These are phyloP conservation scores for Acanthurus tractus DNA, from an alignment of 2,797 vertebrate species.

Conservation along the genomic window DNA sequence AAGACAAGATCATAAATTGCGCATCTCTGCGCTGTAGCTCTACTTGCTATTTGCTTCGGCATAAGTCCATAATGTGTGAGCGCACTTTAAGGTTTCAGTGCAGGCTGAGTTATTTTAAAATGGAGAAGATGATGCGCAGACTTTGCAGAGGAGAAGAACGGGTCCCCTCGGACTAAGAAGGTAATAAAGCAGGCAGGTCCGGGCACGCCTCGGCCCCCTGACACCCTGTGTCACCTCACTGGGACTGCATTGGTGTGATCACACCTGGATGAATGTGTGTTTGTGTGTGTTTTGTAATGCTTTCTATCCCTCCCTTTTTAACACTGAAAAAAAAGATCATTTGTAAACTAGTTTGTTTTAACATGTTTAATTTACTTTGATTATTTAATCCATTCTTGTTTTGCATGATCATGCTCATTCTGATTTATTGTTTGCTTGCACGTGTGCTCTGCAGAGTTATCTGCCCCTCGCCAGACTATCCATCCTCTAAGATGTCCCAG, in stretches of 20 bases:
- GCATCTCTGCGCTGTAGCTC: background rate
- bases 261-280: slow-evolving; percentile 65
- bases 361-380: background rate
- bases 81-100: background rate
- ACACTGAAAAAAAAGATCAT: slow-evolving; percentile 4
- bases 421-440: too few species aligned
- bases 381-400: background rate
- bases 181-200: slow-evolving; percentile 80
- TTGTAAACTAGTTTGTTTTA: background rate
- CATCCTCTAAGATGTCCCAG: slow-evolving; percentile 91
- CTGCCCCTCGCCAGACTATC: slow-evolving; percentile 84
- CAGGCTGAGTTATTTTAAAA: slow-evolving; percentile 25
- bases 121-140: slow-evolving; percentile 54
- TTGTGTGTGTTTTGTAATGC: slow-evolving; percentile 12
- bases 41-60: background rate
- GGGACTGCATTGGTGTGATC: slow-evolving; percentile 81
- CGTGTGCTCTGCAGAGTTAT: slow-evolving; percentile 83
- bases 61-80: background rate
- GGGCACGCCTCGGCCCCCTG: slow-evolving; percentile 78
- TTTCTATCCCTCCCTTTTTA: background rate
- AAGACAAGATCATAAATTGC: background rate
- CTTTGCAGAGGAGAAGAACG: slow-evolving; percentile 54
- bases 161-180: slow-evolving; percentile 50
- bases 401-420: background rate
- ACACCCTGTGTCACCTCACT: slow-evolving; percentile 66